Base-by-base conservation (phyloP, 1,140 invertebrate genomes). In the Lordiphosa collinella region DNA sequence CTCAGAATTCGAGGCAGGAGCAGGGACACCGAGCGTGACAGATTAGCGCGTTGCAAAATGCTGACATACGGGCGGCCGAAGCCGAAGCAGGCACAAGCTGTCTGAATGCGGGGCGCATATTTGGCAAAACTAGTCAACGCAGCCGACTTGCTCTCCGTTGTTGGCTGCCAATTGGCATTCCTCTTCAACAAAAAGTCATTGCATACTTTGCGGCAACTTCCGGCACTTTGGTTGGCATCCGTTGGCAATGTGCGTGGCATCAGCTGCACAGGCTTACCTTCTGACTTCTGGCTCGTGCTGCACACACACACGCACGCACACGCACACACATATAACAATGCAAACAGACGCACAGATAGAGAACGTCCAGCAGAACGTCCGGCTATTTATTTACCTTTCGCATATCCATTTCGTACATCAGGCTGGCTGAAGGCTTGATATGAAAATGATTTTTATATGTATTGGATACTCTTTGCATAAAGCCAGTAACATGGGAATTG, bases 191-290 rank as follows among this genome's bases (percentile, higher is more conserved):
- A 31, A 57, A 70, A 71, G 58, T 62, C 63, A 58, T 82, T 82
- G 78, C 76, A 82, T 78, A 82, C 76, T 82, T 82, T 76, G 58
- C 57, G 62, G 78, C 78, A 64, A 61, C 76, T 64, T 84, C 76
- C 76, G 76, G 78, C 76, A 76, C 76, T 82, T 76, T 84, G 53
- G 55, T 9, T 36, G 22, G 50, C 49, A 68, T 80, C 75, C 75
- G 76, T 41, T 50, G 31, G 22, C 38, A 50, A 41, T 70, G 47
- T 71, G 66, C 60, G 66, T 36, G 13, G 55, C 61, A 51, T 46
- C 64, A 69, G 60, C 65, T 69, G 48, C 51, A 25, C 32, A 18
- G 46, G 31, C 44, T 74, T 61, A 65, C 56, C 76, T 62, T 59
- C 47, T 36, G 37, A 31, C 10, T 38, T 34, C 18, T 51, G 60